A percentile compares a stretch with the other conserved stretches of the same genome.
Evolutionary conservation across 2,888 invertebrate genomes (phyloP).

Genomic region (Coremacera marginata): DNA sequence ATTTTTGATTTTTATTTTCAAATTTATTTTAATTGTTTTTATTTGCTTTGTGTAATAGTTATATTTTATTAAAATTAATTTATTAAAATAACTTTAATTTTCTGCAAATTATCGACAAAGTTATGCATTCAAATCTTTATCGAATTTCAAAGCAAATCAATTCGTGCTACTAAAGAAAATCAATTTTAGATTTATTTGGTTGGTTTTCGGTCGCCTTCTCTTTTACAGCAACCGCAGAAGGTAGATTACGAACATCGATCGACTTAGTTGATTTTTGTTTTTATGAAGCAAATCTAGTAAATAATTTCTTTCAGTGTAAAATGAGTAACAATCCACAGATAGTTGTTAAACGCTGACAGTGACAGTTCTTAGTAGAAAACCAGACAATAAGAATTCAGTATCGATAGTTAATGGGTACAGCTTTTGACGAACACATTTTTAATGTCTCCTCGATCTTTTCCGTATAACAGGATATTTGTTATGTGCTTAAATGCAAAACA

Average conservation of each 20-base stretch:
- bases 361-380: no score
- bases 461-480: no score
- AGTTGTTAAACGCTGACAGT: no score
- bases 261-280: slow-evolving; percentile 29
- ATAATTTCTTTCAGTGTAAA: no score
- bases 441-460: no score
- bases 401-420: no score
- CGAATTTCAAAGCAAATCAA: neutral
- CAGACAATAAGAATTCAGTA: no score
- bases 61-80: neutral
- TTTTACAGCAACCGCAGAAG: slow-evolving; percentile 87
- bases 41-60: neutral
- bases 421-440: no score
- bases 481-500: no score
- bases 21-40: neutral
- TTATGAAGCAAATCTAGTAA: neutral
- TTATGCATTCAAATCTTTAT: neutral
- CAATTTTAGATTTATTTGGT: slow-evolving; percentile 60
- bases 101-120: neutral
- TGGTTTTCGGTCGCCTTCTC: slow-evolving; percentile 81
- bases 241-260: slow-evolving; percentile 71
- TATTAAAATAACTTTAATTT: neutral
- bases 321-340: no score
- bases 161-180: slow-evolving; percentile 10
- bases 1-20: neutral